Base-by-base conservation (phyloP, 2,113 vertebrate genomes). In the Pelecanoides urinatrix region DNA sequence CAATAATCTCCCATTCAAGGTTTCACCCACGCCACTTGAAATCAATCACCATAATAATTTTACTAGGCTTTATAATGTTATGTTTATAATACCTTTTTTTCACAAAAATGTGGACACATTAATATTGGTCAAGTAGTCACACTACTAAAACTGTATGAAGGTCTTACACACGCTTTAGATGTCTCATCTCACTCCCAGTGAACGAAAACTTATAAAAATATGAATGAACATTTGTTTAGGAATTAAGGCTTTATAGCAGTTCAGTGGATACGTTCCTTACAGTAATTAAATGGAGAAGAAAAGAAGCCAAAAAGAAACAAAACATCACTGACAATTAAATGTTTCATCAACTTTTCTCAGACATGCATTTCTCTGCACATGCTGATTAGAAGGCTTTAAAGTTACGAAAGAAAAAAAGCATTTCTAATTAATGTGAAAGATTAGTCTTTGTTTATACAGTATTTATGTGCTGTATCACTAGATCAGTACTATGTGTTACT, bases 361-460 rank as follows among this genome's bases (percentile, higher is more conserved):
- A 55, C 16, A 15, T 38, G 9, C 21, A 53, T 59, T 82, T 83
- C n/a, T 83, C 76, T 91, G 30, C 58, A 61, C 30, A 63, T 30
- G 7, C 6, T 59, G 61, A 84, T 71, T 53, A 55, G 16, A 62
- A 81, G 7, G 25, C 25, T 90, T 59, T 53, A 61, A 42, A 84
- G 63, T 38, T 53, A 11, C n/a, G n/a, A 87, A 85, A 84, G 44
- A 52, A 56, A 40, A 30, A 65, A 66, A 36, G 3, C 3, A 6
- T 81, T 75, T 88, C 59, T 49, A 92, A 76, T 13, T 16, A 81
- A 66, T 36, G 45, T 45, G n/a, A 82, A 94, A 63, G 44, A 82
- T 96, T 90, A 92, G 68, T 89, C 75, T 97, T 49, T 88, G 71
- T 70, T 94, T 94, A 73, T 38, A 80, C 13, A 79, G 75, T 84